Evolutionary conservation across 2,888 invertebrate species (phyloP), one percentile per base, ranked within the genome.

Genomic region (Lottia gigantea): DNA sequence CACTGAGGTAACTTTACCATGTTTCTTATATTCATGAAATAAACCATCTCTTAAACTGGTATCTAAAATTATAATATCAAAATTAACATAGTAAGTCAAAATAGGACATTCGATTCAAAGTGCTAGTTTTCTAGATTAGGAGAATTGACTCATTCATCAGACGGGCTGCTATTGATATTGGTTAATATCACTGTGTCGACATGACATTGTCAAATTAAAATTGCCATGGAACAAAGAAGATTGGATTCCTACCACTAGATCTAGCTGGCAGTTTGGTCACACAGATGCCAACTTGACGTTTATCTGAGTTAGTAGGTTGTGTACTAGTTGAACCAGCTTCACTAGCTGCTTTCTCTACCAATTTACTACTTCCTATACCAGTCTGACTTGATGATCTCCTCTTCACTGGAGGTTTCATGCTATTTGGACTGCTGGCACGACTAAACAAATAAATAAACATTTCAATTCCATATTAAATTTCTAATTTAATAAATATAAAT

Each of bases 11-110:
- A 97, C 97, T 91, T 97, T 97, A 77, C 97, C 98, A 90, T 97
- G 96, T 89, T 97, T 98, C 91, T 98, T 98, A 92, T 97, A 98
- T 90, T 97, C 97, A 91, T 98, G 97, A 91, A 96, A 98, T 81
- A 98, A 92, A 80, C 97, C 98, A 91, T 98, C 98, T 91, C 97
- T 96, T 82, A 98, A 91, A 85, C 96, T 97, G 83, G 96, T 95
- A 90, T 97, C 97, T 85, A 82, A 78, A 69, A 74, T 12, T 63
- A 62, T 64, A 66, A 46, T 46, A 40, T 64, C 14, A 65, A 61
- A 46, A 49, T 46, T 15, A 62, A 1, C 70, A 64, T 19, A 55
- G 55, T 31, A 2, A 31, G 8, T 8, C 11, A 40, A 40, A 6
- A 40, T 40, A 40, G 40, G n/a, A n/a, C 11, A 6, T 40, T 40